Conservation (phyloP, 2,113 vertebrate species). For the Aspidoscelis tigris region DNA sequence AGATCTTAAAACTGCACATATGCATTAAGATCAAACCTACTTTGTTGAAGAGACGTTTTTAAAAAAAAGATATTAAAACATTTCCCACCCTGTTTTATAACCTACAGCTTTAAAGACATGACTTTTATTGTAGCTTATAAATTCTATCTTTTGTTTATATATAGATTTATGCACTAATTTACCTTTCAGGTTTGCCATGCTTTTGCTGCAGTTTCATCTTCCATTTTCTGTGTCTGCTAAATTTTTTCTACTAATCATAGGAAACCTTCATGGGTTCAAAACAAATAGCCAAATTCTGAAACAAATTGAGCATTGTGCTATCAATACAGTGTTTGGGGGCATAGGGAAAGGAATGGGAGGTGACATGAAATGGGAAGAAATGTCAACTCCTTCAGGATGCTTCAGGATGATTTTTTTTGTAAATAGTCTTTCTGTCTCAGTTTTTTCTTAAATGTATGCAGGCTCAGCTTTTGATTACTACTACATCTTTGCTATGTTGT, state of each 20-base stretch:
- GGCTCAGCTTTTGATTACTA: not conserved
- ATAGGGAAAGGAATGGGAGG: not conserved
- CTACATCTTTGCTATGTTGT: not conserved
- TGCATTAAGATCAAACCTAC: conserved; percentile 61
- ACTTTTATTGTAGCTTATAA: conserved; percentile 80
- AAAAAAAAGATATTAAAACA: conserved; percentile 57
- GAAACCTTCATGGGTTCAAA: conserved; percentile 37
- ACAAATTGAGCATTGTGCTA: not conserved
- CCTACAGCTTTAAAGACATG: conserved; percentile 78
- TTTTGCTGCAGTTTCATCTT: conserved; percentile 82
- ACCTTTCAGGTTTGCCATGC: conserved; percentile 81
- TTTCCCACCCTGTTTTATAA: conserved; percentile 84
- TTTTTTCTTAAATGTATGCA: not conserved
- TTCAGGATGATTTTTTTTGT: conserved; percentile 16
- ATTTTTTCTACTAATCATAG: conserved; percentile 75
- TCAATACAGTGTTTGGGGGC: not conserved
- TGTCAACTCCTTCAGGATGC: conserved; percentile 23
- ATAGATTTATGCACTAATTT: conserved; percentile 80
- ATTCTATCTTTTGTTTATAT: conserved; percentile 75
- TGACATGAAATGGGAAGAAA: not conserved
- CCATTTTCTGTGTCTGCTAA: conserved; percentile 79
- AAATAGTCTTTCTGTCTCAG: not conserved
- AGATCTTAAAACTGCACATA: conserved; percentile 42
- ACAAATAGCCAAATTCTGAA: conserved; percentile 30
- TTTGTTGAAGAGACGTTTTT: conserved; percentile 65